Percentiles rank a stretch among this genome's conserved stretches.
These are phyloP conservation scores for Molossus alvarezi DNA, from an alignment of 2,797 vertebrate species.

Conservation along the genomic window DNA sequence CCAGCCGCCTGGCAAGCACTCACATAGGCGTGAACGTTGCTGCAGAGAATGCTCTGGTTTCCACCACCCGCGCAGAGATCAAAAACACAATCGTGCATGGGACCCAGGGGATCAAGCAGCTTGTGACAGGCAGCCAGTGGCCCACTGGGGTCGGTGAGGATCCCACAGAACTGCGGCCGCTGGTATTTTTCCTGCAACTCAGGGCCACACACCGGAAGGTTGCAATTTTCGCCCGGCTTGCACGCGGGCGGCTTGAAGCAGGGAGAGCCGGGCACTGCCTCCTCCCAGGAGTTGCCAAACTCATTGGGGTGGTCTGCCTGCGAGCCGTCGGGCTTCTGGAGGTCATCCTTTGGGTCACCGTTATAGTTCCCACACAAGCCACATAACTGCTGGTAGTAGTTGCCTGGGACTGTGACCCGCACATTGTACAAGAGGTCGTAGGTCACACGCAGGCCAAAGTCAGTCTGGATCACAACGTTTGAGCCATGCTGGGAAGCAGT, in stretches of 20 bases:
- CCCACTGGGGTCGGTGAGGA: slow-evolving; percentile 78
- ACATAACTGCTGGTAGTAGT: slow-evolving; percentile 82
- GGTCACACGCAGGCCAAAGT: slow-evolving; percentile 87
- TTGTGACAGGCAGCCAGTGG: slow-evolving; percentile 86
- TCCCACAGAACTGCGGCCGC: slow-evolving; percentile 84
- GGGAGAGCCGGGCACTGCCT: slow-evolving; percentile 3
- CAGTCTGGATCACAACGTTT: slow-evolving; percentile 77
- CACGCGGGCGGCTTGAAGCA: slow-evolving; percentile 57
- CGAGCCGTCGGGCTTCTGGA: slow-evolving; percentile 79
- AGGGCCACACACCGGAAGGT: neutral
- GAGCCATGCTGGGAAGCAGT: slow-evolving; percentile 79
- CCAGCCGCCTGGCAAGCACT: slow-evolving; percentile 85
- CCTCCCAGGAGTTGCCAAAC: slow-evolving; percentile 88
- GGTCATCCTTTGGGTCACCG: slow-evolving; percentile 79
- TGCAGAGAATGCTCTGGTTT: slow-evolving; percentile 80
- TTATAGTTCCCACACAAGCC: slow-evolving; percentile 90
- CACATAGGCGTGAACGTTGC: slow-evolving; percentile 86
- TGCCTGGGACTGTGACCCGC: slow-evolving; percentile 85
- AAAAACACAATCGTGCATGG: slow-evolving; percentile 84
- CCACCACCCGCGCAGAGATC: slow-evolving; percentile 82
- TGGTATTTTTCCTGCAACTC: slow-evolving; percentile 78
- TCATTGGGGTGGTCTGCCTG: slow-evolving; percentile 27
- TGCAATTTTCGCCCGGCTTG: neutral
- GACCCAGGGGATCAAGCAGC: slow-evolving; percentile 77
- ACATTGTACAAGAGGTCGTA: slow-evolving; percentile 86